phyloP scores from a whole-genome alignment of 2,113 vertebrate genomes.

The Caretta caretta region DNA sequence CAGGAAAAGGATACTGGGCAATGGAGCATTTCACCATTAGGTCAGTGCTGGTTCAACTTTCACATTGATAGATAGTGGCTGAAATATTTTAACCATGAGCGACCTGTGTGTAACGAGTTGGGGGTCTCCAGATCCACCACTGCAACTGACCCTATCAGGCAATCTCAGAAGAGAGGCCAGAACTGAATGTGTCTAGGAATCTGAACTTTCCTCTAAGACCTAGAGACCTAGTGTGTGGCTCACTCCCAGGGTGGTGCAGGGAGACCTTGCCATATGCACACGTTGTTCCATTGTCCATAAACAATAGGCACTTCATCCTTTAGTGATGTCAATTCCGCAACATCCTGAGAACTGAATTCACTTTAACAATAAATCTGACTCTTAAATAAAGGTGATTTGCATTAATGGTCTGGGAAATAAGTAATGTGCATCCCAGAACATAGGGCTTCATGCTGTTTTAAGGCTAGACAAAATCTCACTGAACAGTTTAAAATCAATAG shows the following conservation, averaged over 20 bases:
- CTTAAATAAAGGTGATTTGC: background rate
- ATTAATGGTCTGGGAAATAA: background rate
- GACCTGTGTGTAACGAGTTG: background rate
- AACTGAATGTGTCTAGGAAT: background rate
- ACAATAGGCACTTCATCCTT: background rate
- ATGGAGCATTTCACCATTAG: background rate
- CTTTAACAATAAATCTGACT: background rate
- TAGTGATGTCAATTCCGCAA: background rate
- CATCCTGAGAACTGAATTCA: background rate
- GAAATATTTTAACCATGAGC: background rate
- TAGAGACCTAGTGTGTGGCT: background rate
- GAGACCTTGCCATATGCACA: background rate
- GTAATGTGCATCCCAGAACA: background rate
- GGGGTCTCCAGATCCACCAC: background rate
- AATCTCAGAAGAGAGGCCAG: rapidly evolving
- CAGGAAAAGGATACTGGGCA: background rate
- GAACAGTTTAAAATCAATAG: background rate
- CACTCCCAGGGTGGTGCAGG: background rate
- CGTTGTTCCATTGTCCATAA: background rate
- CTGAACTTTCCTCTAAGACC: rapidly evolving
- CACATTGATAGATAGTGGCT: background rate
- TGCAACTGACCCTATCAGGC: background rate
- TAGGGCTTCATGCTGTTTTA: background rate
- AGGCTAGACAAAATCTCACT: background rate
- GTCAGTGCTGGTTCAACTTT: background rate